These are phyloP conservation scores for Aphaenogaster rudis DNA, from an alignment of 1,140 invertebrate species.

Conservation along the genomic window DNA sequence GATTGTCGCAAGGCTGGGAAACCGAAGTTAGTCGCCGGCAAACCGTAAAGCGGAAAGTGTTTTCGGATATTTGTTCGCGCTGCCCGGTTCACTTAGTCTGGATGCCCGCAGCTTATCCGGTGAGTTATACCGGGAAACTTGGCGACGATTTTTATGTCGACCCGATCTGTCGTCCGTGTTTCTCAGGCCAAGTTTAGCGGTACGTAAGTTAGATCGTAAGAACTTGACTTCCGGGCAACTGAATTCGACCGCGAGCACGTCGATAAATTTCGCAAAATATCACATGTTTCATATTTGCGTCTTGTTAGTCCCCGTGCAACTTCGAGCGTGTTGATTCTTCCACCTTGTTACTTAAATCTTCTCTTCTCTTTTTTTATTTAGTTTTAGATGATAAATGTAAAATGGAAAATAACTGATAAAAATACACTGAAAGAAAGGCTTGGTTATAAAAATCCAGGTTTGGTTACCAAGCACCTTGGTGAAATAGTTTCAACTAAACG, in stretches of 20 bases:
- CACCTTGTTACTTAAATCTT: neutral
- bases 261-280: conserved; percentile 30
- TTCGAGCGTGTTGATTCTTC: conserved; percentile 2
- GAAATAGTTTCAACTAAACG: too few relatives aligned
- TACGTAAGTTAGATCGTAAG: conserved; percentile 54
- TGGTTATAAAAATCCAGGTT: too few relatives aligned
- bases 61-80: conserved; percentile 66
- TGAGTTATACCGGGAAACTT: conserved; percentile 68
- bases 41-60: conserved; percentile 54
- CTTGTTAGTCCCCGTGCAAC: conserved; percentile 7
- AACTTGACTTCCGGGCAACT: conserved; percentile 38
- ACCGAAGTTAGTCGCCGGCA: conserved; percentile 42
- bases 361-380: neutral
- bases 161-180: conserved; percentile 58
- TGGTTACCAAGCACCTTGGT: too few relatives aligned
- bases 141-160: conserved; percentile 61
- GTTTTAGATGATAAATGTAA: neutral
- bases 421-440: too few relatives aligned
- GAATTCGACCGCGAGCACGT: conserved; percentile 15
- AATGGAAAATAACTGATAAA: neutral
- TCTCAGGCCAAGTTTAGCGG: conserved; percentile 41
- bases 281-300: conserved; percentile 23
- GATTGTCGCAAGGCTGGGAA: conserved; percentile 23
- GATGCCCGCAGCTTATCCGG: conserved; percentile 59
- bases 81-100: conserved; percentile 58